Base-by-base conservation (phyloP, 1,140 invertebrate species). In the Drosophila nigrodunni region DNA sequence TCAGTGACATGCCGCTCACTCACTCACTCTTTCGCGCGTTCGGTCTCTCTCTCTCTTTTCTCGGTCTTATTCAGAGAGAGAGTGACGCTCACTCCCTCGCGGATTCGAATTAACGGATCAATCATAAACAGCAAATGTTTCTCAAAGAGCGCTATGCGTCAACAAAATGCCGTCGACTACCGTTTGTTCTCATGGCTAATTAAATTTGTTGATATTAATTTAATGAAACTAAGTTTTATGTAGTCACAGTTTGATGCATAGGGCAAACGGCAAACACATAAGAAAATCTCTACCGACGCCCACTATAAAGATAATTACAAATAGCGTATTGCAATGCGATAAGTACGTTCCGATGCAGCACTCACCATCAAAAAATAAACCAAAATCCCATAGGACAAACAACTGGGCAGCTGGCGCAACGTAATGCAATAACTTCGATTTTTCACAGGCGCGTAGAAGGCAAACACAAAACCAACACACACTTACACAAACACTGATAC, bases 381-480 rank as follows among this genome's bases (percentile, higher is more conserved):
- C 66, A 47, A 68, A 69, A 50, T 52, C 61, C 52, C 47, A 66
- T 58, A 70, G 60, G 37, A 34, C 64, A 57, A 57, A 37, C 70
- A 50, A 49, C 69, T 67, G 74, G 70, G 62, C 79, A 83, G 80
- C 80, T 83, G 80, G 58, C 59, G 37, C 64, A 58, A 82, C 75
- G 82, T 77, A 88, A 79, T 87, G 82, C 82, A 86, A 88, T 82
- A 82, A 79, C 82, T 87, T 87, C 82, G 82, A 88, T 88, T 88
- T 88, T 88, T 88, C 83, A 77, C 83, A 88, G 85, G 69, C 80
- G 60, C 61, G 25, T 65, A 65, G 44, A 64, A 55, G 50, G 50
- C 74, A 76, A 67, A 54, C 47, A 60, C 49, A 61, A 75, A 74
- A 66, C 74, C 66, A 58, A 65, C 66, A 77, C 71, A 60, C 49